Conservation (phyloP, 2,888 invertebrate species). For the Epinotia demarniana region DNA sequence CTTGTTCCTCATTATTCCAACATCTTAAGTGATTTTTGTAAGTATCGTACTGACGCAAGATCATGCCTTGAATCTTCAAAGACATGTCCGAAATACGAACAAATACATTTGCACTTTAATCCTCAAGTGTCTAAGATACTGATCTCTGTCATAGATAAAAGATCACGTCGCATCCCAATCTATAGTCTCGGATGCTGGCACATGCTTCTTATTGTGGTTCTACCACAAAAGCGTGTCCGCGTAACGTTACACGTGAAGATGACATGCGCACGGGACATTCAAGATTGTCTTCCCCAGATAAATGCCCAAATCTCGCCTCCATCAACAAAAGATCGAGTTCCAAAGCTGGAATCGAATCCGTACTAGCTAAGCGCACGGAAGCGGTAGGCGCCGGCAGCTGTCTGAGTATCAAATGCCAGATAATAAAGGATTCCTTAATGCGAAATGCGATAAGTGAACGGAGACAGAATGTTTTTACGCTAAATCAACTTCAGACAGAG, state of each 20-base stretch:
- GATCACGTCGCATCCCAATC: constrained; percentile 39
- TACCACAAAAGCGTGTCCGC: constrained; percentile 73
- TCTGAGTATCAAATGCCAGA: constrained; percentile 74
- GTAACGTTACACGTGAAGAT: constrained; percentile 70
- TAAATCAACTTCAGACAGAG: constrained; percentile 78
- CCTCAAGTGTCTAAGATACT: constrained; percentile 29
- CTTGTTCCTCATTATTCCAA: constrained; percentile 11
- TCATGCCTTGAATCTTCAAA: constrained; percentile 7
- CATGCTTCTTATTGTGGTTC: constrained; percentile 68
- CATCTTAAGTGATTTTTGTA: constrained; percentile 37
- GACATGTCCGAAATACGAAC: constrained; percentile 28
- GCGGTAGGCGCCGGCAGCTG: constrained; percentile 80
- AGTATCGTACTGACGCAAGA: constrained; percentile 22
- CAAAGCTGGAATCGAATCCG: constrained; percentile 67
- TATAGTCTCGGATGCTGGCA: constrained; percentile 59
- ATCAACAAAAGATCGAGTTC: constrained; percentile 81
- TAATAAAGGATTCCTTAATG: constrained; percentile 77
- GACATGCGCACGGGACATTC: constrained; percentile 77
- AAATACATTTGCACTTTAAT: constrained; percentile 30
- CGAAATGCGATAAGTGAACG: constrained; percentile 73
- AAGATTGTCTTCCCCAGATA: constrained; percentile 69
- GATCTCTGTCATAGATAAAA: constrained; percentile 47
- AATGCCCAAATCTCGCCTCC: constrained; percentile 73
- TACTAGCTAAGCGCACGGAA: constrained; percentile 74
- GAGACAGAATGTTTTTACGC: constrained; percentile 76